These are phyloP conservation scores for Galeopterus variegatus DNA, from an alignment of 2,113 vertebrate species.

Conservation along the genomic window DNA sequence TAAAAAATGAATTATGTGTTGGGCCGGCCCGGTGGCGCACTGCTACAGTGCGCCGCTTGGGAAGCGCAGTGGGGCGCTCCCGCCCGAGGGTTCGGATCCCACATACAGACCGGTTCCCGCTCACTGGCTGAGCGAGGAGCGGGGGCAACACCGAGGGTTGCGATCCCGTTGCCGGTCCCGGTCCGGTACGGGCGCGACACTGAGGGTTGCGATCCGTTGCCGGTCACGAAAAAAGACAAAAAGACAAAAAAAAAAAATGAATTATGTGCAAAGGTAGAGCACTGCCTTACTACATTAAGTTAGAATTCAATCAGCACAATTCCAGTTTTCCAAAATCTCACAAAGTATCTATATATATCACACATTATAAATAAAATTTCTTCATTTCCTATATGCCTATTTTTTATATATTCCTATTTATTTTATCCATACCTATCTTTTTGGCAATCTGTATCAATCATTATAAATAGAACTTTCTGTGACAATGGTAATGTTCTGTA, in stretches of 20 bases:
- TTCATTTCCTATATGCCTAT: neutral
- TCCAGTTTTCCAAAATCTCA: neutral
- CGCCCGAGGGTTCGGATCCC: too few species aligned
- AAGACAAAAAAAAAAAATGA: too few species aligned
- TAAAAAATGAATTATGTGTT: neutral
- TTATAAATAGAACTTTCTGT: neutral
- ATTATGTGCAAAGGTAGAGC: neutral
- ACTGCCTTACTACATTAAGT: neutral
- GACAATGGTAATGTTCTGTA: neutral
- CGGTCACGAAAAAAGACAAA: too few species aligned
- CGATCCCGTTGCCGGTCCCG: too few species aligned
- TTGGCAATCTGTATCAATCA: neutral
- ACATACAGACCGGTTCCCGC: too few species aligned
- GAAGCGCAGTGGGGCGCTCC: too few species aligned
- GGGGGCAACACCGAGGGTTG: too few species aligned
- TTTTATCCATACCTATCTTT: neutral
- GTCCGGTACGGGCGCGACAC: too few species aligned
- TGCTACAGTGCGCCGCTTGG: too few species aligned
- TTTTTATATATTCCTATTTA: neutral
- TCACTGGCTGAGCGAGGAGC: too few species aligned
- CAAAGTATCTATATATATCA: neutral
- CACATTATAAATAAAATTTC: neutral
- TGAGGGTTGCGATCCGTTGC: too few species aligned
- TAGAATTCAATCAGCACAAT: neutral
- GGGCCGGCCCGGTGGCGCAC: too few species aligned